Evolutionary conservation across 2,888 invertebrate genomes (phyloP).

Genomic region (Ctenicera cuprea): DNA sequence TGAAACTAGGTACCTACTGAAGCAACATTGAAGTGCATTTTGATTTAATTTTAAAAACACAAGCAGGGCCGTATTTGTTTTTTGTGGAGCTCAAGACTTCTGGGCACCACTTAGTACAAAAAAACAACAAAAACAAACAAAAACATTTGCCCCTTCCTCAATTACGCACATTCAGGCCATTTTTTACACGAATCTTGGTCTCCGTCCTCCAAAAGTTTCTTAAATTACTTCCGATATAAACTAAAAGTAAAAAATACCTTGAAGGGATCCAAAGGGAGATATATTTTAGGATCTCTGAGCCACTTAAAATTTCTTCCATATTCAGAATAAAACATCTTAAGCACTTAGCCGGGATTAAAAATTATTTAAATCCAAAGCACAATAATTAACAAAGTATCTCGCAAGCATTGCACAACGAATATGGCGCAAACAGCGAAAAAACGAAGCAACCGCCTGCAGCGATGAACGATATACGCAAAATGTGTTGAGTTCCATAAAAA

Average conservation of each 20-base stretch:
- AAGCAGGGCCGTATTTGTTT: too few relatives aligned
- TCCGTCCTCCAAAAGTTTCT: too few relatives aligned
- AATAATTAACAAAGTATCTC: conserved; percentile 2
- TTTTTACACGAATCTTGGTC: too few relatives aligned
- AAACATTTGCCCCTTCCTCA: too few relatives aligned
- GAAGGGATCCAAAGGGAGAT: conserved; percentile 18
- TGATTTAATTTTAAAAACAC: too few relatives aligned
- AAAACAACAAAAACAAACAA: too few relatives aligned
- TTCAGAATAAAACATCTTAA: conserved; percentile 42
- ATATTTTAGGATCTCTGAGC: conserved; percentile 31
- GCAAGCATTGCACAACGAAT: conserved; percentile 26
- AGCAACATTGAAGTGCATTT: too few relatives aligned
- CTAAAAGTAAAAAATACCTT: conserved; percentile 34
- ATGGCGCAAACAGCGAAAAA: conserved; percentile 10
- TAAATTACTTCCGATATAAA: neutral
- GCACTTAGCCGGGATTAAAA: conserved; percentile 44
- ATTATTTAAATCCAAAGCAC: conserved; percentile 26
- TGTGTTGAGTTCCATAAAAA: conserved; percentile 37
- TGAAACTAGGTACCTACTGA: too few relatives aligned
- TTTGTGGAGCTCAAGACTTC: too few relatives aligned
- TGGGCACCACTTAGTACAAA: too few relatives aligned
- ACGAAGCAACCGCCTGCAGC: conserved; percentile 44
- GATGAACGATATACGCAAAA: conserved; percentile 47
- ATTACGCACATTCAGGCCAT: too few relatives aligned
- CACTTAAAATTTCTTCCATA: conserved; percentile 37